Conservation (phyloP, 2,888 invertebrate species). For the Rotaria socialis region DNA sequence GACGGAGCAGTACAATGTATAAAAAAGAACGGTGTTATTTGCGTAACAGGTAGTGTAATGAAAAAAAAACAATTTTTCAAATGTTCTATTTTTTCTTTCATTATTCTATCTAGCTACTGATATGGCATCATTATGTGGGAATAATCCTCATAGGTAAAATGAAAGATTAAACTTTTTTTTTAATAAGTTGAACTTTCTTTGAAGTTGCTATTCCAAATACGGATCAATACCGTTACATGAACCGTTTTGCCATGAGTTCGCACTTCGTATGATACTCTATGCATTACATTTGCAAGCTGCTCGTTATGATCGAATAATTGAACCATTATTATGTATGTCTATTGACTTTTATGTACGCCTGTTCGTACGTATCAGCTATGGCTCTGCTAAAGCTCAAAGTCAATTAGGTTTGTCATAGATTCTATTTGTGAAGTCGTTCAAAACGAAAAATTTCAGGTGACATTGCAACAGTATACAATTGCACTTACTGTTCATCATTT, state of each 20-base stretch:
- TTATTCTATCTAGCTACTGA: not conserved
- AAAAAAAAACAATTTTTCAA: too few species aligned
- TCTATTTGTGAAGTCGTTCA: too few species aligned
- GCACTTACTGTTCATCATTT: slow-evolving; percentile 43
- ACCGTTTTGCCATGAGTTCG: slow-evolving; percentile 85
- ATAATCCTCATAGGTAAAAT: slow-evolving; percentile 4
- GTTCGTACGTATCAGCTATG: slow-evolving; percentile 77
- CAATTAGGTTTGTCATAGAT: not conserved
- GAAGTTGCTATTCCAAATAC: slow-evolving; percentile 64
- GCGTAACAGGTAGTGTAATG: not conserved
- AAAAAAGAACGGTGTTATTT: slow-evolving; percentile 49
- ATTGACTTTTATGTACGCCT: slow-evolving; percentile 93
- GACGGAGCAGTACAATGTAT: slow-evolving; percentile 48
- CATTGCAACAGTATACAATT: slow-evolving; percentile 41
- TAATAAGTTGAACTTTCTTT: slow-evolving; percentile 57
- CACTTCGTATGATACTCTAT: slow-evolving; percentile 82
- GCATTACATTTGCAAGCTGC: slow-evolving; percentile 85
- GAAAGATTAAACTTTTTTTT: too few species aligned
- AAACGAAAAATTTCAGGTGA: slow-evolving; percentile 51
- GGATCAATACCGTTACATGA: slow-evolving; percentile 42
- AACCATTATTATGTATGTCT: slow-evolving; percentile 81
- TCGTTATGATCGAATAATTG: slow-evolving; percentile 83
- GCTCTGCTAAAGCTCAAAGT: slow-evolving; percentile 69
- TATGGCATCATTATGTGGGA: slow-evolving; percentile 31
- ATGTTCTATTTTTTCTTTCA: not conserved